phyloP scores from a whole-genome alignment of 1,140 invertebrate genomes.

The Drosophila sulfurigaster region DNA sequence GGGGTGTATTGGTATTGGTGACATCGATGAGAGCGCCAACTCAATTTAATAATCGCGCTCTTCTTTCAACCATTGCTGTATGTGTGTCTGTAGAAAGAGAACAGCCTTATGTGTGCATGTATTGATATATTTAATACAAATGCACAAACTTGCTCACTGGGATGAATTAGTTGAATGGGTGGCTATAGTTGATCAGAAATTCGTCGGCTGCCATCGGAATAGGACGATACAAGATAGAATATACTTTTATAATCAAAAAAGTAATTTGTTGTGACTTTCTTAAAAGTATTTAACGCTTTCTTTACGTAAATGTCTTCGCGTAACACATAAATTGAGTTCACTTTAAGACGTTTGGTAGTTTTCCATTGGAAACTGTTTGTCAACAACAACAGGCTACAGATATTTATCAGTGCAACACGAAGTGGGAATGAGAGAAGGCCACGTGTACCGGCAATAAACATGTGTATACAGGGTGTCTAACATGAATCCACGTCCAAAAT shows the following conservation, averaged over 20 bases:
- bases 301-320: neutral
- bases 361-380: constrained; percentile 8
- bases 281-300: too few relatives aligned
- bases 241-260: neutral
- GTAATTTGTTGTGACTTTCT: neutral
- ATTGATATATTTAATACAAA: constrained; percentile 1
- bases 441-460: neutral
- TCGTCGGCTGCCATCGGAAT: neutral
- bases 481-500: neutral
- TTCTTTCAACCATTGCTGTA: neutral
- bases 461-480: constrained; percentile 6
- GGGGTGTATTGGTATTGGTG: neutral
- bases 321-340: constrained; percentile 5
- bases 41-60: neutral
- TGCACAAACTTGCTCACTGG: neutral
- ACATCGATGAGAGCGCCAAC: neutral
- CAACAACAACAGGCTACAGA: constrained; percentile 5
- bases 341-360: neutral
- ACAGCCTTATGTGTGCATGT: neutral
- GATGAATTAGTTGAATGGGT: too few relatives aligned
- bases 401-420: neutral
- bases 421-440: neutral
- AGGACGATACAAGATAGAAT: neutral
- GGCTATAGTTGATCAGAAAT: neutral
- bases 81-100: neutral